Percentiles rank a stretch among this genome's conserved stretches.
These are phyloP conservation scores for Anisognathus igniventris DNA, from an alignment of 2,797 vertebrate species.

Conservation along the genomic window DNA sequence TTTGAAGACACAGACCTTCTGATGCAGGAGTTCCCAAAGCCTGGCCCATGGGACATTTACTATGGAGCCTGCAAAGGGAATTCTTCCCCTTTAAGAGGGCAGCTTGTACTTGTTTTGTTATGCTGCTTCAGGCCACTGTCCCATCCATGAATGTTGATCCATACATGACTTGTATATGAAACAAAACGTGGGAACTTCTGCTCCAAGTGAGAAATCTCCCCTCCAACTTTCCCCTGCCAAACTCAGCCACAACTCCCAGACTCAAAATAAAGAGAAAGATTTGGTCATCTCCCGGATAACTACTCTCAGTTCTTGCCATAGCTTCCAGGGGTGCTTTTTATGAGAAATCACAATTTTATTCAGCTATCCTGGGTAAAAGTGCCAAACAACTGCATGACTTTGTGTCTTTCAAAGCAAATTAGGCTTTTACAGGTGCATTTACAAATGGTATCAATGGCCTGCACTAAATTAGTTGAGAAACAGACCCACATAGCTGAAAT, in stretches of 20 bases:
- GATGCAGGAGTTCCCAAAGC: conserved; percentile 45
- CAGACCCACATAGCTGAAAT: neutral
- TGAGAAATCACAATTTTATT: neutral
- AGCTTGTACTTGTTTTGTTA: neutral
- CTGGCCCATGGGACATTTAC: conserved; percentile 6
- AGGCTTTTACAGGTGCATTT: neutral
- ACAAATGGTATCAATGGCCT: neutral
- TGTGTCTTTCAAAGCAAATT: neutral
- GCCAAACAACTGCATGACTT: neutral
- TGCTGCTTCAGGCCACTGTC: neutral
- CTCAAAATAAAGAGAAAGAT: neutral
- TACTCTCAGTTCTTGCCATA: neutral
- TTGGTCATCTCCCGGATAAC: neutral
- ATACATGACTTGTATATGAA: neutral
- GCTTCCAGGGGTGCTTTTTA: neutral
- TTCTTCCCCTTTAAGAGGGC: neutral
- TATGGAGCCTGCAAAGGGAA: neutral
- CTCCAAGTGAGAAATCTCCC: neutral
- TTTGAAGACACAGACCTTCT: conserved; percentile 38
- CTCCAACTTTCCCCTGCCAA: neutral
- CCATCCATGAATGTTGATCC: neutral
- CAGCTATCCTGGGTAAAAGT: neutral
- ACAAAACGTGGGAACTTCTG: neutral
- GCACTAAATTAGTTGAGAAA: neutral
- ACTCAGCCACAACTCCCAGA: neutral